These are phyloP conservation scores for Tetranychus piercei DNA, from an alignment of 2,888 invertebrate species.

Conservation along the genomic window DNA sequence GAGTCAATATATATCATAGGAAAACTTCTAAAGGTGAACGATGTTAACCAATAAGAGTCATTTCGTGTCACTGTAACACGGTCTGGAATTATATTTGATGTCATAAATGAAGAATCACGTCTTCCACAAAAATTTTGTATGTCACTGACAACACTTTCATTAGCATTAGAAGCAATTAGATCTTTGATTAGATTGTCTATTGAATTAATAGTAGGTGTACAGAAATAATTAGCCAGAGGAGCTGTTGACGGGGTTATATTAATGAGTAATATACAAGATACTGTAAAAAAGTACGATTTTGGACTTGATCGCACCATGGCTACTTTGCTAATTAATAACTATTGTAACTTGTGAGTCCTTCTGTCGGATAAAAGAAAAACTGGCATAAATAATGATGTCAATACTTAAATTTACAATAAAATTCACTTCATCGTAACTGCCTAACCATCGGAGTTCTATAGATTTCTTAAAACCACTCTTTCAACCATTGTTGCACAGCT, in stretches of 20 bases:
- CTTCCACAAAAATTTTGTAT: background rate
- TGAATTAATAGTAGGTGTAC: background rate
- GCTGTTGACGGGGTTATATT: background rate
- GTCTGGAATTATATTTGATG: background rate
- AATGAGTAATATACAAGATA: too few relatives aligned
- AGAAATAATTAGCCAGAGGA: background rate
- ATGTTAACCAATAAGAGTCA: background rate
- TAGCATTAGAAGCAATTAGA: background rate
- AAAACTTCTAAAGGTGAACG: background rate
- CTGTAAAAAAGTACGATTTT: too few relatives aligned
- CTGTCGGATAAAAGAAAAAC: too few relatives aligned
- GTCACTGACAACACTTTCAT: background rate
- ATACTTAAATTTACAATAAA: too few relatives aligned
- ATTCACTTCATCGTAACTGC: too few relatives aligned
- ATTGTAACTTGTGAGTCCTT: too few relatives aligned
- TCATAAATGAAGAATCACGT: background rate
- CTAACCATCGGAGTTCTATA: too few relatives aligned
- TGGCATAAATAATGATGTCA: too few relatives aligned
- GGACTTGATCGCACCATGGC: too few relatives aligned
- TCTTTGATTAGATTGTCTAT: conserved; percentile 1
- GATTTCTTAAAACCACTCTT: too few relatives aligned
- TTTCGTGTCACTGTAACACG: background rate
- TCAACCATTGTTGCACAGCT: too few relatives aligned
- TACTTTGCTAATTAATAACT: too few relatives aligned
- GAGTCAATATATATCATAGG: background rate